These are phyloP conservation scores for Phenganax subtilis DNA, from an alignment of 92 coral and sea anemone species.

Conservation along the genomic window DNA sequence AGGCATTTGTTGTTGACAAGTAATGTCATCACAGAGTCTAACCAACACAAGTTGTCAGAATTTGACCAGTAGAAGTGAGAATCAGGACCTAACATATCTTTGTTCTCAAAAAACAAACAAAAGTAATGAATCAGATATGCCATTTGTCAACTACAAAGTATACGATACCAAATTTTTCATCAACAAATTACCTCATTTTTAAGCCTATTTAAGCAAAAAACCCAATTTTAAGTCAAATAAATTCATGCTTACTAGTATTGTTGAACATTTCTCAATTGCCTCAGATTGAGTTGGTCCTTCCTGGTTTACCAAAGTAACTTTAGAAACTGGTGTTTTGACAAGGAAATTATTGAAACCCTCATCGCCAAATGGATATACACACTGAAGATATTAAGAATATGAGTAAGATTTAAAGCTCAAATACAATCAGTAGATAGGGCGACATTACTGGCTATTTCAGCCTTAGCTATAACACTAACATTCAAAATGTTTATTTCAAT, in stretches of 20 bases:
- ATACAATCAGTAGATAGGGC: too few species aligned
- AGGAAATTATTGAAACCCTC: conserved; percentile 38
- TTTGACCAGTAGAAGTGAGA: conserved; percentile 69
- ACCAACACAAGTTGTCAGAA: conserved; percentile 76
- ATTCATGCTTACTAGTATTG: conserved; percentile 40
- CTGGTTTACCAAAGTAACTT: conserved; percentile 16
- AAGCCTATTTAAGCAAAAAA: not conserved
- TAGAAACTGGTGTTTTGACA: conserved; percentile 53
- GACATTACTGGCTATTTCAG: too few species aligned
- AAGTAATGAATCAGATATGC: not conserved
- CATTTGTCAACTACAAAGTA: too few species aligned
- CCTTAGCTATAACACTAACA: too few species aligned
- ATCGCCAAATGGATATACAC: conserved; percentile 65
- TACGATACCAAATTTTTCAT: too few species aligned
- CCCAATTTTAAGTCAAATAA: not conserved
- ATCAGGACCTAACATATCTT: not conserved
- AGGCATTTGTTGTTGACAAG: conserved; percentile 72
- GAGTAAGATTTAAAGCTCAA: too few species aligned
- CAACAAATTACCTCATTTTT: not conserved
- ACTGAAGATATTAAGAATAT: conserved; percentile 49
- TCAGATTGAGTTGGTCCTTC: conserved; percentile 18
- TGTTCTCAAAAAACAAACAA: not conserved
- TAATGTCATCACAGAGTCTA: conserved; percentile 62
- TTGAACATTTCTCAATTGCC: conserved; percentile 48
- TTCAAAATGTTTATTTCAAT: too few species aligned